Conservation (phyloP, 2,888 invertebrate species). For the Balanococcus diminutus region DNA sequence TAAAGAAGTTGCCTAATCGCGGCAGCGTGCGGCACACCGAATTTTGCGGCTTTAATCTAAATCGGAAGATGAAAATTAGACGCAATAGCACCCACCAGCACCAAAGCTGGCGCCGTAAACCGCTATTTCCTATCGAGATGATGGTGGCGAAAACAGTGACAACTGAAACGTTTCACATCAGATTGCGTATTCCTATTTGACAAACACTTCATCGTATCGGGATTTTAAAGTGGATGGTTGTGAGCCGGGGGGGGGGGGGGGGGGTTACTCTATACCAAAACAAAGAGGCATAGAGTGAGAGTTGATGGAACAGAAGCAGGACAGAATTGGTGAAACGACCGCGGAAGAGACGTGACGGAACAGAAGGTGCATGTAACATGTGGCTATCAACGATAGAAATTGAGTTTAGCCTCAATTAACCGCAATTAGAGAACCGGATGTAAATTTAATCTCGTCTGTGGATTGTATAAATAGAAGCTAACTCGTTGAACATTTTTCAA, state of each 20-base stretch:
- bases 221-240: too few relatives aligned
- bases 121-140: not conserved
- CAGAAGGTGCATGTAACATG: not conserved
- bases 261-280: too few relatives aligned
- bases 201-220: too few relatives aligned
- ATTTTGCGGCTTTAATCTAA: not conserved
- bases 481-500: not conserved
- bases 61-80: not conserved
- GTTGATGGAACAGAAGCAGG: not conserved
- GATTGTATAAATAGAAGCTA: conserved; percentile 9
- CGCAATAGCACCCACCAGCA: not conserved
- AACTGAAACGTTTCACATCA: not conserved
- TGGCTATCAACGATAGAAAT: not conserved
- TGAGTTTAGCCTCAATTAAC: conserved; percentile 29
- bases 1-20: conserved; percentile 19
- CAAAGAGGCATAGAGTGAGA: not conserved
- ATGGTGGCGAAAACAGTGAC: not conserved
- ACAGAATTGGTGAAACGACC: not conserved
- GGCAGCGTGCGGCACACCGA: not conserved
- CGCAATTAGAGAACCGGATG: not conserved
- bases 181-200: not conserved
- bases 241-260: too few relatives aligned
- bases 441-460: not conserved
- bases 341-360: too few relatives aligned
- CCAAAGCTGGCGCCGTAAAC: too few relatives aligned